Percentiles rank a stretch among this genome's conserved stretches.
Conservation (phyloP, 2,797 vertebrate genomes). For the Acanthurus lineatus region DNA sequence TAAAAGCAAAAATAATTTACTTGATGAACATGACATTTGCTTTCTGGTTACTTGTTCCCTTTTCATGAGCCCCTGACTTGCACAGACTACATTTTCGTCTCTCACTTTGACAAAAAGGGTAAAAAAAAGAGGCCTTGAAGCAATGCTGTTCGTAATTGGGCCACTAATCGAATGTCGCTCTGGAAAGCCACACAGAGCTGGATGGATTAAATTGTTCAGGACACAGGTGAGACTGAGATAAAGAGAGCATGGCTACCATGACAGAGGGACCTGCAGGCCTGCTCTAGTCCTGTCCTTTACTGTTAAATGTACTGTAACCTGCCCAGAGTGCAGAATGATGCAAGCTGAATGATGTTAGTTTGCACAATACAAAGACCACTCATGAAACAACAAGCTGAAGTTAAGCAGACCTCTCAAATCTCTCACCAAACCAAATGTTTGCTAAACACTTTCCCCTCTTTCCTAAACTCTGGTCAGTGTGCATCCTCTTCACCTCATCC, state of each 20-base stretch:
- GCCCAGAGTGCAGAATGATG: conserved; percentile 41
- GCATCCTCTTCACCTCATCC: not conserved
- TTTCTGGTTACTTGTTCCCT: conserved; percentile 19
- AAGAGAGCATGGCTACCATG: conserved; percentile 68
- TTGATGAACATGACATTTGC: conserved; percentile 18
- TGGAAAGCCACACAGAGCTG: conserved; percentile 80
- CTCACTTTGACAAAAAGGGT: conserved; percentile 68
- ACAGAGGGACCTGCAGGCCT: conserved; percentile 66
- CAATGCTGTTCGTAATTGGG: conserved; percentile 87
- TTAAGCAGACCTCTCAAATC: conserved; percentile 19
- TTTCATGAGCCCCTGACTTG: conserved; percentile 71
- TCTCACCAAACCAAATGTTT: conserved; percentile 16
- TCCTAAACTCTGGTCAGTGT: not conserved
- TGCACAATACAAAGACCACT: conserved; percentile 17
- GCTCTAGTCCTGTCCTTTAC: conserved; percentile 64
- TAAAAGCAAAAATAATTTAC: not conserved
- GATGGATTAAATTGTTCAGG: conserved; percentile 84
- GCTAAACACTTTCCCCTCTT: not conserved
- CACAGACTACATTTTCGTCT: conserved; percentile 71
- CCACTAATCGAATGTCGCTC: conserved; percentile 91
- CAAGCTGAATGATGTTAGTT: conserved; percentile 33
- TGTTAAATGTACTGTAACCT: conserved; percentile 55
- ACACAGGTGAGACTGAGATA: conserved; percentile 79
- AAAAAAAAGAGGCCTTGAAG: conserved; percentile 79
- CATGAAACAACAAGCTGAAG: conserved; percentile 12